phyloP scores from a whole-genome alignment of 2,113 vertebrate genomes.

The Dromas ardeola region DNA sequence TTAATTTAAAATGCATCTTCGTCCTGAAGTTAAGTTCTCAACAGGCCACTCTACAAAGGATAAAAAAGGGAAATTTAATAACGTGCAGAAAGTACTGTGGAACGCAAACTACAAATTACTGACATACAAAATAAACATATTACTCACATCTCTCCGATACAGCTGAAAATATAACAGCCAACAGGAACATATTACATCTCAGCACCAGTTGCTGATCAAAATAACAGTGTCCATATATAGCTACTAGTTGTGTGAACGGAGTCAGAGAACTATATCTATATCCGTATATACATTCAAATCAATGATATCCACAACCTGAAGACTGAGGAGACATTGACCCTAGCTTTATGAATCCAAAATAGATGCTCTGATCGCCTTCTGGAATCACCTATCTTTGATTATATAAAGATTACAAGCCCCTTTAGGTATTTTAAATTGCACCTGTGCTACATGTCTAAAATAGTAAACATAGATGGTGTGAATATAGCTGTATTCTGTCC shows the following conservation, averaged over 20 bases:
- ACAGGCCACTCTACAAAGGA: background rate
- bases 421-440: constrained; percentile 23
- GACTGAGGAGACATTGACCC: background rate
- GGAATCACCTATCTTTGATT: background rate
- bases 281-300: background rate
- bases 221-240: constrained; percentile 21
- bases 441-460: background rate
- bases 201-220: constrained; percentile 21
- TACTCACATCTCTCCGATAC: constrained; percentile 17
- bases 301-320: background rate
- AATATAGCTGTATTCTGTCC: background rate
- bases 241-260: background rate
- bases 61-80: constrained; percentile 3
- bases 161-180: constrained; percentile 48
- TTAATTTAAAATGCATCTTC: background rate
- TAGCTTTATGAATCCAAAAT: background rate
- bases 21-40: background rate
- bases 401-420: background rate
- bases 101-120: constrained; percentile 35
- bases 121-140: constrained; percentile 31
- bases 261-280: background rate
- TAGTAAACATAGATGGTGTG: background rate
- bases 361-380: background rate
- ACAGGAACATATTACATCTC: constrained; percentile 3
- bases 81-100: background rate